phyloP scores from a whole-genome alignment of 2,797 vertebrate genomes.

The Poecilia wingei region DNA sequence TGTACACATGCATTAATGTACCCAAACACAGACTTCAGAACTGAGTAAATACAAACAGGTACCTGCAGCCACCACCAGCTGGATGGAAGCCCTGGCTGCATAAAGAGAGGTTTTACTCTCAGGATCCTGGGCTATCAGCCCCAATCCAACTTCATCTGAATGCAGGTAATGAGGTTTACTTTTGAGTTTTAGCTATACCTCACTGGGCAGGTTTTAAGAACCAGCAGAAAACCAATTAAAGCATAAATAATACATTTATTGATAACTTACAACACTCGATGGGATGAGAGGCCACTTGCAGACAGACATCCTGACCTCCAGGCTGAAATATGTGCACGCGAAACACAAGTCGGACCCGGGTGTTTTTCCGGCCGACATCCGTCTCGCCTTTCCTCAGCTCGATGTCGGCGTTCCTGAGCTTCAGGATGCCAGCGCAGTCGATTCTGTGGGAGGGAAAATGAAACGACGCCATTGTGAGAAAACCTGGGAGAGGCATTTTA shows the following conservation, averaged over 20 bases:
- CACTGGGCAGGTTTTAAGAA: slow-evolving; percentile 20
- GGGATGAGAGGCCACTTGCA: slow-evolving; percentile 93
- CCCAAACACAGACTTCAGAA: slow-evolving; percentile 59
- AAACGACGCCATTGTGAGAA: background rate
- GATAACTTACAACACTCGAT: slow-evolving; percentile 95
- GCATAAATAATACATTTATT: background rate
- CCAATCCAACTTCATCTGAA: slow-evolving; percentile 57
- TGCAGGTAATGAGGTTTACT: slow-evolving; percentile 40
- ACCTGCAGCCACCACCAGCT: slow-evolving; percentile 30
- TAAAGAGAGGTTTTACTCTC: slow-evolving; percentile 58
- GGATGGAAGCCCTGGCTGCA: slow-evolving; percentile 48
- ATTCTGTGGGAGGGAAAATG: slow-evolving; percentile 79
- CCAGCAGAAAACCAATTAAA: background rate
- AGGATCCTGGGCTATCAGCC: slow-evolving; percentile 30
- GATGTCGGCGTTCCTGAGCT: slow-evolving; percentile 95
- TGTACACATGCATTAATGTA: slow-evolving; percentile 58
- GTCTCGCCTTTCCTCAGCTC: slow-evolving; percentile 98
- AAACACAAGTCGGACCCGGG: slow-evolving; percentile 93
- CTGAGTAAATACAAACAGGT: slow-evolving; percentile 44
- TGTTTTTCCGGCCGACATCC: slow-evolving; percentile 97
- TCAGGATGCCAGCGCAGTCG: slow-evolving; percentile 97
- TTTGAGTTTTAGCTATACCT: slow-evolving; percentile 42
- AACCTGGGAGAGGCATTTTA: background rate
- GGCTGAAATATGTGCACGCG: slow-evolving; percentile 93
- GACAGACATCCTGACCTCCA: slow-evolving; percentile 86